Percentiles rank a stretch among this genome's conserved stretches.
Evolutionary conservation across 2,113 vertebrate species (phyloP).

Genomic region (Myotis davidii): DNA sequence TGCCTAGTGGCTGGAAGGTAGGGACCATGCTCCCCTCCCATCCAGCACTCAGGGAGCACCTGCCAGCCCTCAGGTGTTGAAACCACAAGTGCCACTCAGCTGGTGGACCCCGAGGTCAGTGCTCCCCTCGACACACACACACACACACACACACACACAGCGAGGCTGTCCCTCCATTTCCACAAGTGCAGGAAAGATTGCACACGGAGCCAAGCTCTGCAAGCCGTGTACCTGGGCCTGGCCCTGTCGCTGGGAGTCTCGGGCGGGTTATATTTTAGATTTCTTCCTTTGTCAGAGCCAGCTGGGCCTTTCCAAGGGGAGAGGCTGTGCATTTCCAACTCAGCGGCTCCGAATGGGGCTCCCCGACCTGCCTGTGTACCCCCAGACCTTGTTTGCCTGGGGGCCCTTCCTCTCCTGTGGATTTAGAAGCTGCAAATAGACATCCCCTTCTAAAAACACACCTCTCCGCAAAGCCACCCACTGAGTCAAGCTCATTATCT

Average conservation of each 20-base stretch:
- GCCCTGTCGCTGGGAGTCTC: not conserved
- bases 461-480: constrained; percentile 79
- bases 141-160: no score
- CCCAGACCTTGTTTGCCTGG: constrained; percentile 38
- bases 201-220: rapidly evolving
- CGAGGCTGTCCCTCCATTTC: rapidly evolving
- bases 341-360: not conserved
- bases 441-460: constrained; percentile 76
- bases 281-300: constrained; percentile 23
- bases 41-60: not conserved
- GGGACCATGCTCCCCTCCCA: rapidly evolving
- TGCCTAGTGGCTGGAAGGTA: rapidly evolving
- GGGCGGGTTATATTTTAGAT: not conserved
- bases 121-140: rapidly evolving
- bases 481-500: constrained; percentile 80
- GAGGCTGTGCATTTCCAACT: not conserved
- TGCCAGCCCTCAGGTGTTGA: not conserved
- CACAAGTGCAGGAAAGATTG: not conserved
- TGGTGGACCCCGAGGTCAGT: rapidly evolving
- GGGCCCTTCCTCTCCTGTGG: constrained; percentile 60
- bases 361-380: not conserved
- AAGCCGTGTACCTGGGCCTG: not conserved
- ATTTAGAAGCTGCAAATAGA: constrained; percentile 77
- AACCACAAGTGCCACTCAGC: not conserved
- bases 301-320: constrained; percentile 25